Conservation (phyloP, 2,113 vertebrate genomes). For the Plotosus lineatus region DNA sequence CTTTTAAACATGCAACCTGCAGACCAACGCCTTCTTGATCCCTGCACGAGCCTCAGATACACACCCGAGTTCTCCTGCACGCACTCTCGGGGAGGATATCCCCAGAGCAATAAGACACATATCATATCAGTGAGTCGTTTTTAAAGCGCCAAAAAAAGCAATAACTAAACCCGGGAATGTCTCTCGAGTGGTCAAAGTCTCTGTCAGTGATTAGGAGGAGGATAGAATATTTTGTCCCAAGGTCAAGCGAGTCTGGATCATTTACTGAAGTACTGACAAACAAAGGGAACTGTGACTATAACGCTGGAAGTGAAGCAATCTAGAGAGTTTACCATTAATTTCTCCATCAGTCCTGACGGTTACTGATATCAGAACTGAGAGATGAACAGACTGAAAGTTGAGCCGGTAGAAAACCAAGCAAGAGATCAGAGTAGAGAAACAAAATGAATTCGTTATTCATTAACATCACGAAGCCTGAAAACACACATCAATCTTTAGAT, state of each 20-base stretch:
- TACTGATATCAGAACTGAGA: not conserved
- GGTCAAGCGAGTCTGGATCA: not conserved
- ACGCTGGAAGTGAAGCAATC: not conserved
- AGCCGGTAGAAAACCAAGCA: not conserved
- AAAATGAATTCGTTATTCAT: conserved; percentile 29
- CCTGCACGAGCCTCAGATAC: not conserved
- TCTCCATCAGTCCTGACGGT: not conserved
- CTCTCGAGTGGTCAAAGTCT: conserved; percentile 1
- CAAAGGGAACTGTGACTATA: not conserved
- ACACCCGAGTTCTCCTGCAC: not conserved
- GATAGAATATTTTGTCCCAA: conserved; percentile 9
- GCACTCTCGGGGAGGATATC: not conserved
- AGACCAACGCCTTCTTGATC: not conserved
- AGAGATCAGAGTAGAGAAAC: not conserved
- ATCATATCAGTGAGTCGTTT: not conserved
- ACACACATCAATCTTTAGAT: not conserved
- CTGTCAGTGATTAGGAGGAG: not conserved
- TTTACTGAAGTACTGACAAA: not conserved
- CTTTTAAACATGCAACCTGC: conserved; percentile 14
- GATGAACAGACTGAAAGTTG: not conserved
- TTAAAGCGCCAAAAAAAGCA: not conserved
- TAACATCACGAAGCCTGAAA: conserved; percentile 29
- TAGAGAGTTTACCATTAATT: conserved; percentile 10
- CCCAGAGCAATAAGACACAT: not conserved
- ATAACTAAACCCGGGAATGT: not conserved